phyloP scores from a whole-genome alignment of 2,797 vertebrate genomes.

The Lacerta agilis region DNA sequence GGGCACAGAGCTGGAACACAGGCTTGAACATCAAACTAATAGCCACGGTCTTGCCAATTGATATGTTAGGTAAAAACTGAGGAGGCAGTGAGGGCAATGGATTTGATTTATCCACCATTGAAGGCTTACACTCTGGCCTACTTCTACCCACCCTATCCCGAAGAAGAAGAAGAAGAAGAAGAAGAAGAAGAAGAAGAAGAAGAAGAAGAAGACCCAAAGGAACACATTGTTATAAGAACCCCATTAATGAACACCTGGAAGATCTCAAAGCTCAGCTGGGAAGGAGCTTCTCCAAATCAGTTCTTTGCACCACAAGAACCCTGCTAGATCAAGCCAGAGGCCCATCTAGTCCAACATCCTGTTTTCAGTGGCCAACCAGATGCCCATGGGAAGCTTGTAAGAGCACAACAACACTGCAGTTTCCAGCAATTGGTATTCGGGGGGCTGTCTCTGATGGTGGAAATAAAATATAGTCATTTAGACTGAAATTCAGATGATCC shows the following conservation, averaged over 20 bases:
- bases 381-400: background rate
- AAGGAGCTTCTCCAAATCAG: background rate
- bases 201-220: background rate
- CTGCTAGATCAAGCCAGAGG: background rate
- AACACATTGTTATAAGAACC: background rate
- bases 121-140: background rate
- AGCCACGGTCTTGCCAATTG: constrained; percentile 12
- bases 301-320: background rate
- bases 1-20: background rate
- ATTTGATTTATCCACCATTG: background rate
- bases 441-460: too few relatives aligned
- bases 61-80: background rate
- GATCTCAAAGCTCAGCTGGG: background rate
- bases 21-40: constrained; percentile 7
- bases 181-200: background rate
- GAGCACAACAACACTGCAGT: too few relatives aligned
- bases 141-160: background rate
- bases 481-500: too few relatives aligned
- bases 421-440: too few relatives aligned
- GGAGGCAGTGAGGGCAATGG: background rate
- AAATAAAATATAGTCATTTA: too few relatives aligned
- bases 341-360: background rate
- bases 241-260: too few relatives aligned
- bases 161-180: background rate
- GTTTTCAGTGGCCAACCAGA: background rate